Evolutionary conservation across 2,888 invertebrate genomes (phyloP), one percentile per base, ranked within the genome.

Genomic region (Cinara cedri): DNA sequence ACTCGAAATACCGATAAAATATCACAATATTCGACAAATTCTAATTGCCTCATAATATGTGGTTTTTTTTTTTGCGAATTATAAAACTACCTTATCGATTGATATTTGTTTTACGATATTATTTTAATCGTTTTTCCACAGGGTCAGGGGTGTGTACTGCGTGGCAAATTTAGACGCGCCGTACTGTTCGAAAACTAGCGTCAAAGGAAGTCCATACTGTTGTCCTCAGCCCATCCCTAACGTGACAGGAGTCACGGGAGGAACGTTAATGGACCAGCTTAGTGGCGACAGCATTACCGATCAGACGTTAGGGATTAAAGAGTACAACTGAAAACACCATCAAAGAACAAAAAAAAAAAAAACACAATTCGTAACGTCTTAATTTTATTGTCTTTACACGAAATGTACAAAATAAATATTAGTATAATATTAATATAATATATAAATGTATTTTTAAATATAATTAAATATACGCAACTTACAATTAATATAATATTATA

Each of bases 61-160:
- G n/a, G n/a, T n/a, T 34, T 34, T 34, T 34, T 34, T 34, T 34
- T 34, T 34, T 34, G 3, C 6, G 34, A 4, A 34, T 34, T 34
- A 34, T 34, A 34, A 34, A 34, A 34, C 34, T 34, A n/a, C n/a
- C n/a, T n/a, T n/a, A n/a, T n/a, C 34, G 6, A 34, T 34, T 3
- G 34, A 34, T 34, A 34, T 34, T 34, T 34, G 3, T 34, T 34
- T 34, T 34, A 34, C 34, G 34, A 34, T 6, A 34, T 34, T 6
- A 34, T 34, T 34, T 34, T 34, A 3, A 3, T 6, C 34, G 34
- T 34, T 34, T 3, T 34, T 34, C 3, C 34, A 34, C 86, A 93
- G 92, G 68, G 88, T 90, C 6, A 87, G 87, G 81, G 92, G 92
- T 70, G 90, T 90, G 86, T 91, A 89, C 84, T 93, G 92, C 85